These are phyloP conservation scores for Drosophila meridiana DNA, from an alignment of 2,888 invertebrate species.

Conservation along the genomic window DNA sequence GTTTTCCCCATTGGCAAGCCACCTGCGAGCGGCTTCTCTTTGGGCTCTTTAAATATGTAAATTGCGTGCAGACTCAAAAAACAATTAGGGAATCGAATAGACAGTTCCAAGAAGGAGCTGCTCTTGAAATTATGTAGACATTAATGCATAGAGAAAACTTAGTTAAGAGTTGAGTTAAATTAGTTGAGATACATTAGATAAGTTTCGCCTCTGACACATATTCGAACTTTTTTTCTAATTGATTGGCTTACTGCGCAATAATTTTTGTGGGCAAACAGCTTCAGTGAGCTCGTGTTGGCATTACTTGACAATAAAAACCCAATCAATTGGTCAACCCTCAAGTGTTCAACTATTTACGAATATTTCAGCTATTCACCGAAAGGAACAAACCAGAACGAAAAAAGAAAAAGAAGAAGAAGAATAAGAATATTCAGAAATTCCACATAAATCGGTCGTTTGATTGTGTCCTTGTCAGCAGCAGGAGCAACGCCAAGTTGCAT, in stretches of 20 bases:
- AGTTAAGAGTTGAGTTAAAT: not conserved
- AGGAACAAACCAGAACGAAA: not conserved
- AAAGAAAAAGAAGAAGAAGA: not conserved
- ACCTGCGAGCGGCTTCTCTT: slow-evolving; percentile 9
- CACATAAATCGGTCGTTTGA: slow-evolving; percentile 38
- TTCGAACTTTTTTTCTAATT: not conserved
- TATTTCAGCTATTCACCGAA: slow-evolving; percentile 6
- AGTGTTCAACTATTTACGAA: slow-evolving; percentile 1
- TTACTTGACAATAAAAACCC: slow-evolving; percentile 3
- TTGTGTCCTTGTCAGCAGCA: slow-evolving; percentile 41
- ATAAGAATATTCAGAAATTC: slow-evolving; percentile 22
- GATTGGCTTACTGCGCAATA: not conserved
- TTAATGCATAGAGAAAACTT: not conserved
- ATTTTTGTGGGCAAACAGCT: not conserved
- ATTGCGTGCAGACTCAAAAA: slow-evolving; percentile 15
- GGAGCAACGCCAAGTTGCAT: slow-evolving; percentile 35
- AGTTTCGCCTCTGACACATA: not conserved
- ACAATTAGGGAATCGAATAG: slow-evolving; percentile 21
- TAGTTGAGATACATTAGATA: slow-evolving; percentile 2
- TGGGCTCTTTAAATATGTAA: slow-evolving; percentile 13
- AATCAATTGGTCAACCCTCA: slow-evolving; percentile 10
- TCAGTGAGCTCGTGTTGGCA: not conserved
- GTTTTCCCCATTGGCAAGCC: not conserved
- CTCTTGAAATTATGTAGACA: not conserved
- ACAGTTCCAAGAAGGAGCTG: not conserved